Conservation (phyloP, 2,113 vertebrate genomes). For the Alectura lathami region DNA sequence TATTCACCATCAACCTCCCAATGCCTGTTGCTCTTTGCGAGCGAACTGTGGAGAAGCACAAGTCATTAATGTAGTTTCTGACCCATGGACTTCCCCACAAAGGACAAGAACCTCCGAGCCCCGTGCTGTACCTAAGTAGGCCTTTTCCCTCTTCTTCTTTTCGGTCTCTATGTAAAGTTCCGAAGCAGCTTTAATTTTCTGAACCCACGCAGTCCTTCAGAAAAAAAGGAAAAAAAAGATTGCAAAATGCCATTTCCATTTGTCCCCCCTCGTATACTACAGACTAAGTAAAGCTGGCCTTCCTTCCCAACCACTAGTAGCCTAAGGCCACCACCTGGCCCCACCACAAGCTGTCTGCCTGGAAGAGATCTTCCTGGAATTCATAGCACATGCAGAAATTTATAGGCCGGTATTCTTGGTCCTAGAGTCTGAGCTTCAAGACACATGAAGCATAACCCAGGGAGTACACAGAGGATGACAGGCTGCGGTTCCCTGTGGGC, state of each 20-base stretch:
- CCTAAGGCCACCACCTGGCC: background rate
- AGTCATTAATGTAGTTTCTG: background rate
- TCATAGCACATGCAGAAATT: background rate
- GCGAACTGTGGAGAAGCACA: slow-evolving; percentile 80
- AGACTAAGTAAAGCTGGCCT: background rate
- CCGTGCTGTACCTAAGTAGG: slow-evolving; percentile 86
- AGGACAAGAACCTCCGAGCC: background rate
- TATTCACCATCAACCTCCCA: slow-evolving; percentile 96
- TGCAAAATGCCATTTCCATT: background rate
- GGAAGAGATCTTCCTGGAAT: background rate
- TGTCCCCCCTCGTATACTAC: background rate
- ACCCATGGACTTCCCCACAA: background rate
- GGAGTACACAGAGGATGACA: background rate
- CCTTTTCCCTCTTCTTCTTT: slow-evolving; percentile 99
- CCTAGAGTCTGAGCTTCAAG: background rate
- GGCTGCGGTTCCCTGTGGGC: background rate
- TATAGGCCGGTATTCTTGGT: background rate
- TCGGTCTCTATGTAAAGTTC: slow-evolving; percentile 99
- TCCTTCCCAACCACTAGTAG: background rate
- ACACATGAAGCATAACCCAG: background rate
- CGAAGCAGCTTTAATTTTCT: slow-evolving; percentile 98
- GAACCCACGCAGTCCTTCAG: slow-evolving; percentile 96
- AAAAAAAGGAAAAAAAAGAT: slow-evolving; percentile 27
- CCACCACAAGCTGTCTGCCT: background rate
- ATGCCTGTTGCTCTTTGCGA: slow-evolving; percentile 97